Base-by-base conservation (phyloP, 1,140 invertebrate genomes). In the Drosophila hydei region DNA sequence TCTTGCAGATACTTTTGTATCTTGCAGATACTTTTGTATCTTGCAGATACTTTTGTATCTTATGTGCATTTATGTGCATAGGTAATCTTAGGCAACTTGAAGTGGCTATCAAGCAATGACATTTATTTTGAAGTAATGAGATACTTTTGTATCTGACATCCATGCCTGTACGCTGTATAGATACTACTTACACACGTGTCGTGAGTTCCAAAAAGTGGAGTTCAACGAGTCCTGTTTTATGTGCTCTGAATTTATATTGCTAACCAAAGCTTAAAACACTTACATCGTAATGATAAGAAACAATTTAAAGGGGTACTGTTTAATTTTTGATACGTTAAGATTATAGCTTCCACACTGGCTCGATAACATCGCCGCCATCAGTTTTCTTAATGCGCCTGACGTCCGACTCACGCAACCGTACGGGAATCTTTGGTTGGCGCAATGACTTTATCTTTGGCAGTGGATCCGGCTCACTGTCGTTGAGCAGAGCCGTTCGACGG, bases 361-460 rank as follows among this genome's bases (percentile, higher is more conserved):
- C 36, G 3, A 1, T 7, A 9, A 0, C 16, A 4, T 4, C 19
- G 5, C n/a, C 54, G 4, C 9, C 21, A 0, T 6, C 3, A 8
- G 8, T 9, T n/a, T 25, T 47, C 1, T 43, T 16, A 0, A 12
- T 6, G 3, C 30, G 7, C 11, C 14, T 56, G 1, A 42, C 9
- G 30, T 68, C 55, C 3, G 0, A 27, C 0, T 2, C 0, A 18
- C 64, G 74, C 38, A 60, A 1, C 0, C 64, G 74, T 5, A 77
- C 74, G 4, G 55, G 48, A 21, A 73, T 64, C 19, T 63, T 52
- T 0, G 73, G 74, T 11, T 23, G 4, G 1, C 54, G 33, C 3
- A 73, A 18, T 3, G 74, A 58, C 9, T 59, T 73, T 0, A 77
- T 76, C 1, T 19, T 3, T 0, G 40, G 70, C 11, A 52, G 7